Evolutionary conservation across 2,888 invertebrate species (phyloP).

Genomic region (Drosophila phalerata): DNA sequence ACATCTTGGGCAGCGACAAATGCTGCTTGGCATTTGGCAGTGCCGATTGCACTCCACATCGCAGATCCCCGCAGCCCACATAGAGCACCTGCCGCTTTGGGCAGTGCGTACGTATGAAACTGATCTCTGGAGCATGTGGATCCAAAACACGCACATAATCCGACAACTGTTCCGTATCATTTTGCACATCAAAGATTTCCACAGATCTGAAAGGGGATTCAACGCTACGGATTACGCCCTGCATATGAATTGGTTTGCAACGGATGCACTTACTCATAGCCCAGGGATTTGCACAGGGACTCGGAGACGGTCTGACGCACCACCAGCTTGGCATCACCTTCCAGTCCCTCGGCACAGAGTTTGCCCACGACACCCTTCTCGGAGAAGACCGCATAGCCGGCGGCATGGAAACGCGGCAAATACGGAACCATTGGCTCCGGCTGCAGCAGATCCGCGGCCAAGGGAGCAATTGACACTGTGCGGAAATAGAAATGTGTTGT

Average conservation of each 20-base stretch:
- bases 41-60: conserved; percentile 90
- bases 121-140: conserved; percentile 92
- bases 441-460: conserved; percentile 88
- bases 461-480: conserved; percentile 91
- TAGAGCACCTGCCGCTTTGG: conserved; percentile 91
- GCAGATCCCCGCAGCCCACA: conserved; percentile 91
- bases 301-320: conserved; percentile 89
- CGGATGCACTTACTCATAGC: conserved; percentile 89
- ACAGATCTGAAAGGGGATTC: conserved; percentile 87
- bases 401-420: conserved; percentile 89
- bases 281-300: conserved; percentile 91
- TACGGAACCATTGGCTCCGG: conserved; percentile 90
- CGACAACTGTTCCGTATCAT: conserved; percentile 87
- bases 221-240: neutral
- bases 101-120: conserved; percentile 92
- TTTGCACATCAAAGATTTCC: conserved; percentile 89
- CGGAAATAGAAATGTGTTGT: neutral
- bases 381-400: conserved; percentile 94
- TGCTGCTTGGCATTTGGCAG: conserved; percentile 84
- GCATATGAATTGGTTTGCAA: neutral
- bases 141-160: conserved; percentile 94
- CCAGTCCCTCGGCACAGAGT: conserved; percentile 92
- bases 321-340: conserved; percentile 86
- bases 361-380: conserved; percentile 93
- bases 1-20: conserved; percentile 88